phyloP scores from a whole-genome alignment of 1,140 invertebrate species.

The Saxidomus purpurata region DNA sequence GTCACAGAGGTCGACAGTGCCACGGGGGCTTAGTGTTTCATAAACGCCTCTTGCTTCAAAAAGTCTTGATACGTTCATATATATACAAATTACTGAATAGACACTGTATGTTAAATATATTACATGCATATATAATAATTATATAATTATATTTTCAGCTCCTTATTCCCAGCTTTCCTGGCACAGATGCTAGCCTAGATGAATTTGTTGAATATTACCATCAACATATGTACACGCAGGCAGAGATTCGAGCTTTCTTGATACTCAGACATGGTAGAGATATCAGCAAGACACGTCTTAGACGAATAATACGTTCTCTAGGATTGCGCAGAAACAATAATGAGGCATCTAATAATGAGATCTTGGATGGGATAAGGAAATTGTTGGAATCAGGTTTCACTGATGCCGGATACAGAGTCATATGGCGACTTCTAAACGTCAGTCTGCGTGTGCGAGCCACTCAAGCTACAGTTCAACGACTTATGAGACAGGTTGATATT shows the following conservation, averaged over 20 bases:
- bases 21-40: no score
- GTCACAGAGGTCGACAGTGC: no score
- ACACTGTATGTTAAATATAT: no score
- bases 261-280: constrained; percentile 4
- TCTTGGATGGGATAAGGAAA: not conserved
- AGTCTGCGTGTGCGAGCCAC: not conserved
- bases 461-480: not conserved
- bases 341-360: not conserved
- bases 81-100: no score
- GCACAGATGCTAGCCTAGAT: no score
- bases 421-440: constrained; percentile 11
- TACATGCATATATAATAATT: no score
- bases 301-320: not conserved
- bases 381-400: not conserved
- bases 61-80: no score
- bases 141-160: not conserved
- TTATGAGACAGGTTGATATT: constrained; percentile 3
- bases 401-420: constrained; percentile 9
- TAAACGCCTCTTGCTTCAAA: no score
- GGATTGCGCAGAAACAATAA: not conserved
- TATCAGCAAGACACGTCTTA: not conserved
- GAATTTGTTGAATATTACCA: not conserved
- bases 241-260: not conserved
- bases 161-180: no score
- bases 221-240: not conserved